Evolutionary conservation across 2,888 invertebrate genomes (phyloP).

Genomic region (Pterobdella sp.): DNA sequence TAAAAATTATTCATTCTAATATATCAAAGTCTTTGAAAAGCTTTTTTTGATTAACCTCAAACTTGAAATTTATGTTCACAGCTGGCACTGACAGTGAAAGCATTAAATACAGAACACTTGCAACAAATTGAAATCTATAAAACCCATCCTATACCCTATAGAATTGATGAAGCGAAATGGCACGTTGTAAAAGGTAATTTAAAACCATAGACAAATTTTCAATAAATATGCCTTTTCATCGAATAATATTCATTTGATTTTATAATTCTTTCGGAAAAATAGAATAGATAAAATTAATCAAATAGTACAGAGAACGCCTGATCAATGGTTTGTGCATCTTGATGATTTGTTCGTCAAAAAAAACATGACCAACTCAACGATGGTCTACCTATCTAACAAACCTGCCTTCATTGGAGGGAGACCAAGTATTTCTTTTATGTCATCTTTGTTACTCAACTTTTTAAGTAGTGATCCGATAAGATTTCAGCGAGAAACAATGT

Average conservation of each 20-base stretch:
- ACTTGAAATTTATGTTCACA: background rate
- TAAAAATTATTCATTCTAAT: too few relatives aligned
- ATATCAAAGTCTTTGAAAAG: too few relatives aligned
- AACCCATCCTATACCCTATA: conserved; percentile 33
- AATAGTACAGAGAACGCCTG: conserved; percentile 11
- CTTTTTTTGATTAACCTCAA: background rate
- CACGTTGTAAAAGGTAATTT: conserved; percentile 31
- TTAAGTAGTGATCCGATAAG: too few relatives aligned
- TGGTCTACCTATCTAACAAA: conserved; percentile 30
- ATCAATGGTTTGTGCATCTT: conserved; percentile 24
- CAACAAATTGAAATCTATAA: conserved; percentile 35
- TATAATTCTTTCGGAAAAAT: too few relatives aligned
- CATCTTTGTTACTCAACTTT: too few relatives aligned
- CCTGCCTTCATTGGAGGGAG: conserved; percentile 35
- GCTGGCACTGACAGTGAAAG: conserved; percentile 35
- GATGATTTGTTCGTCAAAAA: conserved; percentile 25
- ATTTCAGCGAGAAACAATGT: too few relatives aligned
- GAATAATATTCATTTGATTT: too few relatives aligned
- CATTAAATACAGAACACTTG: conserved; percentile 32
- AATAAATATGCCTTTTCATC: too few relatives aligned
- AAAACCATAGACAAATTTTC: too few relatives aligned
- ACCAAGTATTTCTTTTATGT: too few relatives aligned
- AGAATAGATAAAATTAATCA: too few relatives aligned
- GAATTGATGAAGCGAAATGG: conserved; percentile 33
- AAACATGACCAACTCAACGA: conserved; percentile 20